Evolutionary conservation across 2,113 vertebrate species (phyloP), one percentile per base, ranked within the genome.

Genomic region (Cyprichromis sp.): DNA sequence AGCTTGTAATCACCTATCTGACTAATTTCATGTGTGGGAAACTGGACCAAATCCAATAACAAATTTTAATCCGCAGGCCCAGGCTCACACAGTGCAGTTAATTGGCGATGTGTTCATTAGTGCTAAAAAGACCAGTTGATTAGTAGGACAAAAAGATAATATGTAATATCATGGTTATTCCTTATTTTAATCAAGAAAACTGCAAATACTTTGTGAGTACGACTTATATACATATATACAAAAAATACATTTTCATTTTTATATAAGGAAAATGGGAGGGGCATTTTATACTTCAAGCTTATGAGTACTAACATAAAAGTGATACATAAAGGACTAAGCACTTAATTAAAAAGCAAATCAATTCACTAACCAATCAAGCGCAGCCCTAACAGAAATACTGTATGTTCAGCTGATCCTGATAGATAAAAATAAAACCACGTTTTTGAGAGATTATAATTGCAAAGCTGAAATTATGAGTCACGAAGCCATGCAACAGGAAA

Each of bases 11-110:
- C 50, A 38, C 34, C 26, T 63, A 84, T 59, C 79, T 55, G 57
- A 80, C 79, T 82, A 2, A 89, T 86, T 88, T 79, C 42, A 82
- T 86, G 54, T 57, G 50, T 87, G 63, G 81, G 61, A 88, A 87
- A 42, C 34, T 42, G 34, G n/a, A 73, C 78, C 59, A 61, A 29
- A 73, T 59, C 47, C 82, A 78, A 79, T 59, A 87, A 36, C 21
- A 61, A 66, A 85, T 79, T 26, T 24, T 8, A 82, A 80, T 55
- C 76, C 13, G 4, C 47, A 38, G 12, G 12, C 26, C 7, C 3
- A 13, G 16, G 52, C 66, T 84, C 31, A 40, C 47, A 36, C 17
- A 63, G 38, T 71, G 13, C 38, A 45, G 50, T 81, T 73, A 47
- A 78, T 86, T 83, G 21, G 40, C 9, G 12, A 10, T 80, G 52